phyloP scores from a whole-genome alignment of 2,797 vertebrate species.

The Momotus momota region DNA sequence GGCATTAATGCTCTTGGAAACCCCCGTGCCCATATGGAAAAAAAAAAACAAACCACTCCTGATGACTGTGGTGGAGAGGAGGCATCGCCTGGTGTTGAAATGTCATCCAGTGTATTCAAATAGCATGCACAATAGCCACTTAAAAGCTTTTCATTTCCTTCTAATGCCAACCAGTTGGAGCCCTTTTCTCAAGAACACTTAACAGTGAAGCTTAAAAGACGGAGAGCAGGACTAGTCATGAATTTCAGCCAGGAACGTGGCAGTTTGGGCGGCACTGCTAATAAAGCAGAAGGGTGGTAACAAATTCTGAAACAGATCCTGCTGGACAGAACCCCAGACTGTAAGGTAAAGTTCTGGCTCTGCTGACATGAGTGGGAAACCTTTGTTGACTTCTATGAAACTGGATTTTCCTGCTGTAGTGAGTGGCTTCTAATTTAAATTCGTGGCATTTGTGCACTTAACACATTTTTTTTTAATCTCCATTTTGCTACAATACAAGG shows the following conservation, averaged over 20 bases:
- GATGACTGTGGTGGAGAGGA: constrained; percentile 53
- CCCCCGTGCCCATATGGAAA: constrained; percentile 56
- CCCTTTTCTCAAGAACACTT: constrained; percentile 22
- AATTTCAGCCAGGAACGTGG: not conserved
- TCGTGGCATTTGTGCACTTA: not conserved
- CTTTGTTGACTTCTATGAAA: not conserved
- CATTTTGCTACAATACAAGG: not conserved
- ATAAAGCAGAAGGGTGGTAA: not conserved
- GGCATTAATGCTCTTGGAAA: constrained; percentile 50
- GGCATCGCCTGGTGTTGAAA: constrained; percentile 59
- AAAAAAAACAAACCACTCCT: constrained; percentile 36
- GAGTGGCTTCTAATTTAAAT: not conserved
- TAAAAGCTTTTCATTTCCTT: constrained; percentile 48
- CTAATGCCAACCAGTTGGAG: constrained; percentile 48
- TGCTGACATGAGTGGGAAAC: not conserved
- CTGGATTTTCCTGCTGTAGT: not conserved
- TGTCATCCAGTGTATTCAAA: constrained; percentile 52
- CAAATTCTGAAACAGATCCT: not conserved
- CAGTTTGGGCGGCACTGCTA: not conserved
- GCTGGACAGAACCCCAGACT: not conserved
- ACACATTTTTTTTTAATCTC: not conserved
- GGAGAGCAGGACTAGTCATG: not conserved
- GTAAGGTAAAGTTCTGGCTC: not conserved
- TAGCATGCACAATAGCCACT: constrained; percentile 57
- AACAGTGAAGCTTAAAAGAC: not conserved